Evolutionary conservation across 30 jellyfish, hydroid and myxozoan species (phyloP).

Genomic region (Chrysaora quinquecirrha): DNA sequence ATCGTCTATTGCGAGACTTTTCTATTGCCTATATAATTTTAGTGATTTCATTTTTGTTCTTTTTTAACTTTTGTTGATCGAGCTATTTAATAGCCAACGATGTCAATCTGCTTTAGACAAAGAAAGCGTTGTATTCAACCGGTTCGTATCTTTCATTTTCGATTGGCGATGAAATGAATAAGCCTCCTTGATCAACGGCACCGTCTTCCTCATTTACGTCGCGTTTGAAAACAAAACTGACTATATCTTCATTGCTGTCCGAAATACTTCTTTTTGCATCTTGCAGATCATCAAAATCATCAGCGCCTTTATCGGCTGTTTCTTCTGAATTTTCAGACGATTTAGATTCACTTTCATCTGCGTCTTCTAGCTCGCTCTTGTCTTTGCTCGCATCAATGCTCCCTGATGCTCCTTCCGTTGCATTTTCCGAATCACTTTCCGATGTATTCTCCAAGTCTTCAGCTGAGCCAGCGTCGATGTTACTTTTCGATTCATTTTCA

Average conservation of each 20-base stretch:
- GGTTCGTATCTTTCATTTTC: not conserved
- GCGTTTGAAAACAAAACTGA: not conserved
- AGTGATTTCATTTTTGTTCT: too few relatives aligned
- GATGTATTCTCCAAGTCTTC: conserved; percentile 8
- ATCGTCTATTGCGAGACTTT: too few relatives aligned
- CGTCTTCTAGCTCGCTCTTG: not conserved
- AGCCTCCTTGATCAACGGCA: too few relatives aligned
- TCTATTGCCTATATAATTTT: too few relatives aligned
- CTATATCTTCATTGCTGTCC: not conserved
- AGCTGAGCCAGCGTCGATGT: not conserved
- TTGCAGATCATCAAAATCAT: not conserved
- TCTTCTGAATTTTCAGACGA: not conserved
- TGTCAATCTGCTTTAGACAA: too few relatives aligned
- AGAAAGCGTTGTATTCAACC: not conserved
- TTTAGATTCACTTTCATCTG: not conserved
- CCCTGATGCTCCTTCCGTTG: not conserved
- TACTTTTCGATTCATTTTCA: not conserved
- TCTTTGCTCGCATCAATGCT: not conserved
- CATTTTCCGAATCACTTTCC: conserved; percentile 24
- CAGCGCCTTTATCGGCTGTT: not conserved
- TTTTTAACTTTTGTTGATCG: too few relatives aligned
- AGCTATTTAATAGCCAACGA: too few relatives aligned
- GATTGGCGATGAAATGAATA: too few relatives aligned
- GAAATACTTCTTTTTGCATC: conserved; percentile 1
- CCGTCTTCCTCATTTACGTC: not conserved